These are phyloP conservation scores for Tachina fera DNA, from an alignment of 2,888 invertebrate species.

Conservation along the genomic window DNA sequence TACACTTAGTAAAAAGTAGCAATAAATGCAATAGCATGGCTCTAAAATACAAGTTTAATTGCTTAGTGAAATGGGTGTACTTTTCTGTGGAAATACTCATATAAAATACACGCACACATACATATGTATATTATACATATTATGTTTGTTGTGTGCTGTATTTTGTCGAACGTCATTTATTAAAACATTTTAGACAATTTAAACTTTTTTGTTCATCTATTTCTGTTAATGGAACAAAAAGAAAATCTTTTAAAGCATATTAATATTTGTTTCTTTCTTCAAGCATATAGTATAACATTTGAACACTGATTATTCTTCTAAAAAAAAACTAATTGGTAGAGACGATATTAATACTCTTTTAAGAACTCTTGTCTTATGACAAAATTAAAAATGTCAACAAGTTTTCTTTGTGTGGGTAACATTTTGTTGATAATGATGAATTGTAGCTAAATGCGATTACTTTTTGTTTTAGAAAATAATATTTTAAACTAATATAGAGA, in stretches of 20 bases:
- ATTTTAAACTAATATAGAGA: no score
- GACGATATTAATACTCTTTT: background rate
- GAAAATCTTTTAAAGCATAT: background rate
- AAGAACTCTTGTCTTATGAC: background rate
- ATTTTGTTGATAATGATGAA: no score
- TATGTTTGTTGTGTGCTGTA: background rate
- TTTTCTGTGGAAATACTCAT: no score
- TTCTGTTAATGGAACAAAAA: background rate
- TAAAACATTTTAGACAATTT: background rate
- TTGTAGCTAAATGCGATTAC: no score
- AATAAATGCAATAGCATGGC: no score
- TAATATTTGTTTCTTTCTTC: background rate
- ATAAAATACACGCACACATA: no score
- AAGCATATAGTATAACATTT: background rate
- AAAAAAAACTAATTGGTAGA: background rate
- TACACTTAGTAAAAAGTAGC: no score
- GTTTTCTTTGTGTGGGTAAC: no score
- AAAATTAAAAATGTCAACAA: background rate
- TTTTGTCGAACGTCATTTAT: conserved; percentile 7
- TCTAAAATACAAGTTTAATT: no score
- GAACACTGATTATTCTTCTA: background rate
- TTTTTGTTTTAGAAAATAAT: no score
- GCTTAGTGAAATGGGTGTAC: no score
- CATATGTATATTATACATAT: no score
- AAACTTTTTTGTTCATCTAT: background rate